These are phyloP conservation scores for Drosophila acutilabella DNA, from an alignment of 2,888 invertebrate genomes.

Conservation along the genomic window DNA sequence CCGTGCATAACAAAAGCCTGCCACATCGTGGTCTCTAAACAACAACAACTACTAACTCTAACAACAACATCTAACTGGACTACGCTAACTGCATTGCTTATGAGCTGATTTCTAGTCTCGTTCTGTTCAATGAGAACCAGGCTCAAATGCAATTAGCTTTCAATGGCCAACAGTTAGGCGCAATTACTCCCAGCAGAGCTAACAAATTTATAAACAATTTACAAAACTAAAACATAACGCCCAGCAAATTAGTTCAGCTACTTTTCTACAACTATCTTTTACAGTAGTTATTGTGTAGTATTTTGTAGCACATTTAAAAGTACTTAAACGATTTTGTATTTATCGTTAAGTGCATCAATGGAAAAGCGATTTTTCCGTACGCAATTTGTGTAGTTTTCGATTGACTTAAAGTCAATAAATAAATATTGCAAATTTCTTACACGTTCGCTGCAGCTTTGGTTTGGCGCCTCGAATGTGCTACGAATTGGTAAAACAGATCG, in stretches of 20 bases:
- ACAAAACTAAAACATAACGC: not conserved
- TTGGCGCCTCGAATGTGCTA: constrained; percentile 79
- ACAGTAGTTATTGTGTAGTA: too few species aligned
- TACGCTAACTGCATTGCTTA: constrained; percentile 76
- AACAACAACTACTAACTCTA: constrained; percentile 10
- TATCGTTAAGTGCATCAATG: constrained; percentile 61
- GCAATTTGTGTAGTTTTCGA: constrained; percentile 11
- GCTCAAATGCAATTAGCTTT: constrained; percentile 56
- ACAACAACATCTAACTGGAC: constrained; percentile 66
- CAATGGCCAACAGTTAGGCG: constrained; percentile 47
- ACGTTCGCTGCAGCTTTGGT: constrained; percentile 62
- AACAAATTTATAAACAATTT: constrained; percentile 6
- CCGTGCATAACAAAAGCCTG: constrained; percentile 74
- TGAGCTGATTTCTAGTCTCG: constrained; percentile 46
- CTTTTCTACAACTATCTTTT: too few species aligned
- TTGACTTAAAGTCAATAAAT: constrained; percentile 18
- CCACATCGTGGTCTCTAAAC: constrained; percentile 37
- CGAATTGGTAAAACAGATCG: constrained; percentile 82
- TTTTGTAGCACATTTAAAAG: too few species aligned
- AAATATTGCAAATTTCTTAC: constrained; percentile 60
- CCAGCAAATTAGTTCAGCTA: constrained; percentile 2
- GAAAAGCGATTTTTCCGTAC: constrained; percentile 1
- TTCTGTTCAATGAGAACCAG: constrained; percentile 43
- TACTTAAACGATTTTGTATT: not conserved
- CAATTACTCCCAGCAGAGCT: constrained; percentile 24